Conservation (phyloP, 2,113 vertebrate species). For the Pimephales promelas region DNA sequence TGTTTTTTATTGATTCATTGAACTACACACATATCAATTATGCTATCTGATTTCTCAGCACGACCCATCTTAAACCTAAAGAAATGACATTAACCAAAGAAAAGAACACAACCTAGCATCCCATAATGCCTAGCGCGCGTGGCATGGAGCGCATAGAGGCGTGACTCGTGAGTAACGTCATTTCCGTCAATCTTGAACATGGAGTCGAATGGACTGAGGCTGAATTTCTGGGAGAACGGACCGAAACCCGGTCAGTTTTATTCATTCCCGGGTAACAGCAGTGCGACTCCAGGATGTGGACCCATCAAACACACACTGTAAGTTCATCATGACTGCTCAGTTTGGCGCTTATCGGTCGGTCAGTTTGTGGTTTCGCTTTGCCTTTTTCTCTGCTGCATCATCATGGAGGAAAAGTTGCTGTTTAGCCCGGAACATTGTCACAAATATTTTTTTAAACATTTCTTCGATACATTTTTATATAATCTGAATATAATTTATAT, state of each 20-base stretch:
- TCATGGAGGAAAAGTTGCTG: conserved; percentile 63
- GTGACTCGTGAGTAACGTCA: conserved; percentile 61
- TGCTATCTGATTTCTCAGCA: not conserved
- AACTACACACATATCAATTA: not conserved
- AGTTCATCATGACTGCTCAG: conserved; percentile 51
- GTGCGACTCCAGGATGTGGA: conserved; percentile 44
- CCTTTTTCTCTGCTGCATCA: conserved; percentile 66
- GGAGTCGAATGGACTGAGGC: conserved; percentile 64
- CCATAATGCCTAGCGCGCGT: not conserved
- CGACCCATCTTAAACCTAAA: not conserved
- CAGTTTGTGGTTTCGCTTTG: conserved; percentile 63
- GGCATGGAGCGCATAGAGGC: not conserved
- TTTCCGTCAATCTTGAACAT: conserved; percentile 76
- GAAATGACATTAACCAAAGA: not conserved
- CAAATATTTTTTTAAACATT: not conserved
- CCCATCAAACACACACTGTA: conserved; percentile 80
- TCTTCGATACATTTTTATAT: not conserved
- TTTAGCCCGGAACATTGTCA: not conserved
- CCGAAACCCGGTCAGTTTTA: conserved; percentile 83
- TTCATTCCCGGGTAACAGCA: conserved; percentile 67
- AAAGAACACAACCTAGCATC: not conserved
- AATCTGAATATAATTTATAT: not conserved
- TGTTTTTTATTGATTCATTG: not conserved
- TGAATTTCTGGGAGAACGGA: conserved; percentile 82
- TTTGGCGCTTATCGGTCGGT: not conserved